A percentile compares a stretch with the other conserved stretches of the same genome.
Conservation (phyloP, 2,113 vertebrate genomes). For the rabbit (Oryctolagus cuniculus) region mOryCun1.1 NC_091453.1:82181001-82181500, state of each 20-base stretch:
- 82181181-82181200: conserved; percentile 11
- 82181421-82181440: no score
- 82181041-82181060: conserved; percentile 38
- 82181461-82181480: no score
- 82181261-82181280: neutral
- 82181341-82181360: neutral
- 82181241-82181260: neutral
- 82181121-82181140: neutral
- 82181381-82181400: neutral
- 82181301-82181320: neutral
- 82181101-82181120: neutral
- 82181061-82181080: conserved; percentile 40
- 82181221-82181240: conserved; percentile 25
- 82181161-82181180: neutral
- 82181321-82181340: neutral
- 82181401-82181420: neutral
- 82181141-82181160: neutral
- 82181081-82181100: neutral
- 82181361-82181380: neutral
- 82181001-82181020: conserved; percentile 61
- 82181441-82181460: no score
- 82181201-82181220: conserved; percentile 36
- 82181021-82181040: conserved; percentile 63
- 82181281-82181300: neutral
- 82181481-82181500: no score